A percentile compares a stretch with the other conserved stretches of the same genome.
Evolutionary conservation across 1,140 invertebrate genomes (phyloP).

Genomic region (Maconellicoccus hirsutus): DNA sequence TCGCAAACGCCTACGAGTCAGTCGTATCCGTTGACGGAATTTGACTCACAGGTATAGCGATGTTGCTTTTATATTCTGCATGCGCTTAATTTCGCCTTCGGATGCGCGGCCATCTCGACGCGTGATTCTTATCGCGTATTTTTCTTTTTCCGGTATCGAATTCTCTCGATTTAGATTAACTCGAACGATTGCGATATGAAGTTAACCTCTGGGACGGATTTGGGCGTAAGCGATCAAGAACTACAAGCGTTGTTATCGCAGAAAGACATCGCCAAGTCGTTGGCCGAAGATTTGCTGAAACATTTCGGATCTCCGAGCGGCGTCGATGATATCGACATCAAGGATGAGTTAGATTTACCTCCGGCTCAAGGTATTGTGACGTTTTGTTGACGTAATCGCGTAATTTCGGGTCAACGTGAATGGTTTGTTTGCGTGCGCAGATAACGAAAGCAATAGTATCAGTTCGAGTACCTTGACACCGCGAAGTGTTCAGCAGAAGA

Average conservation of each 20-base stretch:
- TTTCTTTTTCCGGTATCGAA: neutral
- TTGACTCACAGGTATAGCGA: constrained; percentile 3
- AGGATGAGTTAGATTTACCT: neutral
- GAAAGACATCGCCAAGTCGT: constrained; percentile 60
- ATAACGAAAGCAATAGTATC: constrained; percentile 13
- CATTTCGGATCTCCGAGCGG: constrained; percentile 50
- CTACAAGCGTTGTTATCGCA: constrained; percentile 56
- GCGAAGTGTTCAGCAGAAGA: neutral
- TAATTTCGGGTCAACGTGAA: neutral
- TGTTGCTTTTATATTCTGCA: too few species aligned
- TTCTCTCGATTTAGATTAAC: constrained; percentile 1
- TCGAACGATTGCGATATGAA: constrained; percentile 3
- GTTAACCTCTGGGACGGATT: constrained; percentile 29
- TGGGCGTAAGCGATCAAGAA: constrained; percentile 45
- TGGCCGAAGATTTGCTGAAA: constrained; percentile 72
- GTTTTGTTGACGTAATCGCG: neutral
- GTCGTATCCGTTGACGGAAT: neutral
- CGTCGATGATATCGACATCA: constrained; percentile 21
- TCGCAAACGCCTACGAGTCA: neutral
- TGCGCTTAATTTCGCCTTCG: too few species aligned
- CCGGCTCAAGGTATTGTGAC: constrained; percentile 18
- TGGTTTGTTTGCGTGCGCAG: neutral
- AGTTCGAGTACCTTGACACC: constrained; percentile 10
- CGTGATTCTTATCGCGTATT: too few species aligned
- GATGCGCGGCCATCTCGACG: too few species aligned